A percentile compares a stretch with the other conserved stretches of the same genome.
phyloP scores from a whole-genome alignment of 1,140 invertebrate genomes.

The Pomacea maculata region DNA sequence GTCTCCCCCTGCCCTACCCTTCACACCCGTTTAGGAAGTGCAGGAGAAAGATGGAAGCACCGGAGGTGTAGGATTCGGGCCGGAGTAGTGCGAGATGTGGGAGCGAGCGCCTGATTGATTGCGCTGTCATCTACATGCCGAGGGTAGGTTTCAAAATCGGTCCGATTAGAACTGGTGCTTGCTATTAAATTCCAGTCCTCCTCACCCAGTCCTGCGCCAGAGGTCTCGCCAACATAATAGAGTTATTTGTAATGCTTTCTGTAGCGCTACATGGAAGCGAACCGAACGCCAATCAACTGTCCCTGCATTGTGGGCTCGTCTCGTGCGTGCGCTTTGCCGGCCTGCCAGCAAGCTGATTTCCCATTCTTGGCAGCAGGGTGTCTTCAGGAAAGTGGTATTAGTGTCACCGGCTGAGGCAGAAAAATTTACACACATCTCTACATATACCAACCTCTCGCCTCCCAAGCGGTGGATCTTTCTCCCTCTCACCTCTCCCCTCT shows the following conservation, averaged over 20 bases:
- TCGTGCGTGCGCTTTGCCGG: not conserved
- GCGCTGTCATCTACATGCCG: not conserved
- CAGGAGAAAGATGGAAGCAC: too few relatives aligned
- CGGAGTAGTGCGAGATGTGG: too few relatives aligned
- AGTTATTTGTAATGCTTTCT: slow-evolving; percentile 16
- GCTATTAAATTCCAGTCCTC: not conserved
- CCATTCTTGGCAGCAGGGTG: slow-evolving; percentile 15
- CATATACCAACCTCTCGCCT: not conserved
- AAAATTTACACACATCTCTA: too few relatives aligned
- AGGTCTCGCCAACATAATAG: slow-evolving; percentile 7
- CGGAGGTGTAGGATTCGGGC: too few relatives aligned
- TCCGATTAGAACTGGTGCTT: slow-evolving; percentile 8
- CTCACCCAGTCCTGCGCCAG: not conserved
- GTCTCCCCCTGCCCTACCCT: too few relatives aligned
- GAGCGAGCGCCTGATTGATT: slow-evolving; percentile 13
- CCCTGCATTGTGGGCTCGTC: slow-evolving; percentile 5
- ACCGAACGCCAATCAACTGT: slow-evolving; percentile 16
- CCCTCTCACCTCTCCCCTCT: not conserved
- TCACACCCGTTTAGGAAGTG: too few relatives aligned
- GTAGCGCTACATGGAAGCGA: not conserved
- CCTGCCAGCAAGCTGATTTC: slow-evolving; percentile 14
- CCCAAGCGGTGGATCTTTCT: not conserved
- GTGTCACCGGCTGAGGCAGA: slow-evolving; percentile 12
- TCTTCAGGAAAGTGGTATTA: slow-evolving; percentile 13
- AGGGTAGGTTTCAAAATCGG: not conserved